A percentile compares a stretch with the other conserved stretches of the same genome.
These are phyloP conservation scores for Corynorhinus townsendii DNA, from an alignment of 2,113 vertebrate species.

Conservation along the genomic window DNA sequence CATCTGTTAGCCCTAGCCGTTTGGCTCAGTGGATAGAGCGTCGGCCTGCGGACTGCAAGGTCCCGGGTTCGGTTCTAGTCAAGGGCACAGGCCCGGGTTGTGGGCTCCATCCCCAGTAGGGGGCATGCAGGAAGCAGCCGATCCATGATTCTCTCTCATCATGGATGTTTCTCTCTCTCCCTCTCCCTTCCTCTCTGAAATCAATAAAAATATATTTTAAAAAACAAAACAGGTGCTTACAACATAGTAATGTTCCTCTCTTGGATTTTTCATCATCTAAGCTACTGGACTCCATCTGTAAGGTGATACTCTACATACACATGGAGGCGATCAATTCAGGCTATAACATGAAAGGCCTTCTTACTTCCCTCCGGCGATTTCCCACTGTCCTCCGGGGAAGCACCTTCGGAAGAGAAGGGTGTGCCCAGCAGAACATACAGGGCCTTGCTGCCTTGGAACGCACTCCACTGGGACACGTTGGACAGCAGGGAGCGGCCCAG, in stretches of 20 bases:
- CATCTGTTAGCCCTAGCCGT: neutral
- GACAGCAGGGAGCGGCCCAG: slow-evolving; percentile 72
- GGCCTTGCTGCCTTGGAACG: slow-evolving; percentile 41
- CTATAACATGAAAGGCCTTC: neutral
- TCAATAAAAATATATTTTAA: no score
- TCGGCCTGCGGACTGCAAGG: no score
- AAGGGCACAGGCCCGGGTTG: no score
- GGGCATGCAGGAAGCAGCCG: no score
- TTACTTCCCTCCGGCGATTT: neutral
- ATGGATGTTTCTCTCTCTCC: no score
- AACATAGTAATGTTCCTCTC: neutral
- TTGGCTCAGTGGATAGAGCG: no score
- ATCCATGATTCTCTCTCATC: no score
- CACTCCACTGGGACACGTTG: slow-evolving; percentile 67
- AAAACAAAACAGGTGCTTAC: neutral
- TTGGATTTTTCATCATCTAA: neutral
- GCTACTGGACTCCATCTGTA: neutral
- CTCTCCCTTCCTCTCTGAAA: no score
- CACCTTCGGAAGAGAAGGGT: slow-evolving; percentile 23
- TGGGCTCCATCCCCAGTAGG: no score
- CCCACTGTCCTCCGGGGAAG: neutral
- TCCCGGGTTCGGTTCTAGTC: no score
- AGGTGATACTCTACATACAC: no score
- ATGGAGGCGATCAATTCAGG: no score
- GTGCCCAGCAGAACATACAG: slow-evolving; percentile 58